These are phyloP conservation scores for Anarrhichthys ocellatus DNA, from an alignment of 2,113 vertebrate species.

Conservation along the genomic window DNA sequence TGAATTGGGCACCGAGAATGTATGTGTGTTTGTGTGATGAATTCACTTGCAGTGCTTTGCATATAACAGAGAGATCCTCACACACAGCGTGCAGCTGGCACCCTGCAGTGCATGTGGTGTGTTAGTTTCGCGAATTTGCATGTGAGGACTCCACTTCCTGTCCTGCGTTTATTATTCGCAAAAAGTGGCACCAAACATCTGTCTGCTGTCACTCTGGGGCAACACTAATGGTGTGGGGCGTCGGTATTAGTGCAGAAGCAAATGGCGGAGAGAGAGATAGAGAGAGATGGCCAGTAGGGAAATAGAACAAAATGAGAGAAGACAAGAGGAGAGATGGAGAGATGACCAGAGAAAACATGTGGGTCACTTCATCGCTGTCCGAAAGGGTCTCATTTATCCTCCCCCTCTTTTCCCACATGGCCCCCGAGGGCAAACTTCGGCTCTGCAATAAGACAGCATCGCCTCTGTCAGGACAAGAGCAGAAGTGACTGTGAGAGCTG, in stretches of 20 bases:
- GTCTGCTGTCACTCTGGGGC: constrained; percentile 90
- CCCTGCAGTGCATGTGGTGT: constrained; percentile 21
- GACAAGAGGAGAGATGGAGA: constrained; percentile 67
- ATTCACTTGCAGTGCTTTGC: constrained; percentile 47
- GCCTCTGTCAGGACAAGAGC: constrained; percentile 64
- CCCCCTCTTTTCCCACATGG: constrained; percentile 35
- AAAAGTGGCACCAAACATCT: constrained; percentile 93
- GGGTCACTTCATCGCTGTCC: constrained; percentile 76
- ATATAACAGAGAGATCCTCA: constrained; percentile 37
- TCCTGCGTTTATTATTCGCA: constrained; percentile 75
- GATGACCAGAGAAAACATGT: constrained; percentile 76
- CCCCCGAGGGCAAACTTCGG: constrained; percentile 63
- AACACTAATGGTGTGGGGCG: constrained; percentile 86
- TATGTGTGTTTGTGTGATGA: constrained; percentile 26
- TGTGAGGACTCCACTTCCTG: constrained; percentile 52
- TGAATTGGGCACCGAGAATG: constrained; percentile 48
- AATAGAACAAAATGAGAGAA: constrained; percentile 62
- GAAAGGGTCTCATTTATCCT: constrained; percentile 71
- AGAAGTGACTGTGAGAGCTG: constrained; percentile 53
- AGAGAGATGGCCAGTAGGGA: constrained; percentile 60
- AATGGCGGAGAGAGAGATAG: constrained; percentile 41
- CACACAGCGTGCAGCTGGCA: constrained; percentile 49
- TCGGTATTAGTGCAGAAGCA: constrained; percentile 64
- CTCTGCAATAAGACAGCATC: constrained; percentile 51
- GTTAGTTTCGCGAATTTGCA: constrained; percentile 46